Base-by-base conservation (phyloP, 2,113 vertebrate species). In the Circaetus cinerascens region DNA sequence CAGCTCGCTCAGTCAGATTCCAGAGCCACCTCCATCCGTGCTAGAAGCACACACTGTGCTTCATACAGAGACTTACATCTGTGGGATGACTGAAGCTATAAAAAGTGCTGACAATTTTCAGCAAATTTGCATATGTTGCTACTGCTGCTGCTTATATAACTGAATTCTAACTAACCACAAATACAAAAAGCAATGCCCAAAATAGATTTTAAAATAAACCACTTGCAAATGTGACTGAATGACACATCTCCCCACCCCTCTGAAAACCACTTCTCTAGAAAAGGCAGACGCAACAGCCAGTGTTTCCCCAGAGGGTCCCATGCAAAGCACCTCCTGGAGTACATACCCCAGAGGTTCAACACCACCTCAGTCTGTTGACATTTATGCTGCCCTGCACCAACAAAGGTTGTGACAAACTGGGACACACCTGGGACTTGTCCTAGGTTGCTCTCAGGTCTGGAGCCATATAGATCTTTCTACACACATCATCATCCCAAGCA, bases 41-140 rank as follows among this genome's bases (percentile, higher is more conserved):
- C 93, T 97, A 95, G 87, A 96, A 94, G 95, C 43, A 93, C 93
- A 96, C 16, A 3, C 78, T 96, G 91, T 96, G 72, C 94, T 92
- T 86, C 86, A 56, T 53, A 60, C 88, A 92, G 87, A 95, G 94
- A 72, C 96, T 88, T 92, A 88, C 86, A 96, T 90, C 94, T 95
- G 88, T 85, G 92, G 90, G 92, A 97, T 86, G 96, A 92, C 93
- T 95, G 94, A 92, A 95, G 94, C 95, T 97, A 96, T 97, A 96
- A 96, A 97, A 97, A 97, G 85, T 92, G 88, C 95, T 97, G 93
- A 95, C 87, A 96, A 86, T 91, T 95, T 96, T 90, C 91, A 97
- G 90, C 32, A 50, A 84, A 95, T 97, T 73, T 97, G 92, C 94
- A 93, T 95, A 91, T 95, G 91, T 89, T 97, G 86, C 88, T 92